These are phyloP conservation scores for Pristionchus entomophagus DNA, from an alignment of 2,888 invertebrate genomes.

Conservation along the genomic window DNA sequence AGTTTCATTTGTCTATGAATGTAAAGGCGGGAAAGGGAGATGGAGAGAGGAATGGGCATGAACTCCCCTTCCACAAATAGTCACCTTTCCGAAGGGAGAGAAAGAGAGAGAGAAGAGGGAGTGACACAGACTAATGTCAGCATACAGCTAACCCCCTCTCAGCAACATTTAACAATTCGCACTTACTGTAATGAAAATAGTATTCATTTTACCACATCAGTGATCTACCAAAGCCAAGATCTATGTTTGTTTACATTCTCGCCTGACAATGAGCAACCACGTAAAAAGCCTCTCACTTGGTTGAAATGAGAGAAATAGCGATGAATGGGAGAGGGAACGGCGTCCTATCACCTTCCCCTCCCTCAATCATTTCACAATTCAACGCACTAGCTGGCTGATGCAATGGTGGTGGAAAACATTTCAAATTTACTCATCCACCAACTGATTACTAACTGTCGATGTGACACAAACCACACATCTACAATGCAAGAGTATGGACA, in stretches of 20 bases:
- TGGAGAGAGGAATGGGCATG: neutral
- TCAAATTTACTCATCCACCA: neutral
- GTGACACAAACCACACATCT: neutral
- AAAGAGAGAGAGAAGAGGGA: neutral
- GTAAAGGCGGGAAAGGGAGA: neutral
- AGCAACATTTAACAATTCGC: no score
- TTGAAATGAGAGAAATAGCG: neutral
- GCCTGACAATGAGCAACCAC: neutral
- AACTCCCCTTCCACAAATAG: slow-evolving; percentile 40
- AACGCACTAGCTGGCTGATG: slow-evolving; percentile 6
- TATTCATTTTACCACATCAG: no score
- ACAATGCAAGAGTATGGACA: neutral
- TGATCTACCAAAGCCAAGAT: no score
- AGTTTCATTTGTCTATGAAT: neutral
- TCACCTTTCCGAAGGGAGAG: neutral
- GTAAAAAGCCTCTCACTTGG: neutral
- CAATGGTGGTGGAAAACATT: neutral
- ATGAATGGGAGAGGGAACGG: neutral
- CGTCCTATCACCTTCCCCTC: neutral
- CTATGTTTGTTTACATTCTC: neutral
- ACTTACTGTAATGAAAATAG: no score
- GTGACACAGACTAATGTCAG: slow-evolving; percentile 22
- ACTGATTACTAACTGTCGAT: neutral
- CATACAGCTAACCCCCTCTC: neutral
- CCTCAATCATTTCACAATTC: neutral